phyloP scores from a whole-genome alignment of 2,113 vertebrate species.

The Channa maculata region DNA sequence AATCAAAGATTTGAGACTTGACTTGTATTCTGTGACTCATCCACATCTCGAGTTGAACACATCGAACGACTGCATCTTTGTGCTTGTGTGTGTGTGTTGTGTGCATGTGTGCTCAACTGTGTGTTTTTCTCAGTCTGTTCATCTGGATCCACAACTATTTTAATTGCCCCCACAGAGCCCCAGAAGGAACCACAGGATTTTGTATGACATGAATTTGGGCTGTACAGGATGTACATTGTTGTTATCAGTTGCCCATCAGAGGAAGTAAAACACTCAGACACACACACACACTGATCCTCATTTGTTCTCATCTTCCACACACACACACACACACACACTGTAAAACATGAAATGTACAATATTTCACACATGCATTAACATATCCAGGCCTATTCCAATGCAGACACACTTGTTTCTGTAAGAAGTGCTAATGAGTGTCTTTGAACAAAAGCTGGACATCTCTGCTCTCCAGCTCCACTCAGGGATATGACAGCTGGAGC shows the following conservation, averaged over 20 bases:
- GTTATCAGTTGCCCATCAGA: background rate
- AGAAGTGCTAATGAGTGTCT: constrained; percentile 35
- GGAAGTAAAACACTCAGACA: background rate
- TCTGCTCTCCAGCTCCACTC: background rate
- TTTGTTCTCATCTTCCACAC: constrained; percentile 7
- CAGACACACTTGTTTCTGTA: constrained; percentile 9
- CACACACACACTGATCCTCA: background rate
- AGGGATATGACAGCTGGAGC: background rate
- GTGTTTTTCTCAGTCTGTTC: background rate
- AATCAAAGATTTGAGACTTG: background rate
- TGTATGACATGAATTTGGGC: constrained; percentile 1
- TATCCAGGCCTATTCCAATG: background rate
- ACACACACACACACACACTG: too few relatives aligned
- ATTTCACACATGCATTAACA: constrained; percentile 5
- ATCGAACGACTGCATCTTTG: background rate
- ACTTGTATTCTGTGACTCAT: background rate
- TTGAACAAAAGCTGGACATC: constrained; percentile 1
- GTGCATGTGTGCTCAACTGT: too few relatives aligned
- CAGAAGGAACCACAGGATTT: constrained; percentile 5
- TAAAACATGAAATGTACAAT: too few relatives aligned
- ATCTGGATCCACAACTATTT: constrained; percentile 41
- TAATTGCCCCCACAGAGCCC: constrained; percentile 61
- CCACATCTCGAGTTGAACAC: background rate
- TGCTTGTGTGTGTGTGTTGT: constrained; percentile 27
- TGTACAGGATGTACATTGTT: background rate